Base-by-base conservation (phyloP, 2,888 invertebrate species). In the Hydriomena furcata region DNA sequence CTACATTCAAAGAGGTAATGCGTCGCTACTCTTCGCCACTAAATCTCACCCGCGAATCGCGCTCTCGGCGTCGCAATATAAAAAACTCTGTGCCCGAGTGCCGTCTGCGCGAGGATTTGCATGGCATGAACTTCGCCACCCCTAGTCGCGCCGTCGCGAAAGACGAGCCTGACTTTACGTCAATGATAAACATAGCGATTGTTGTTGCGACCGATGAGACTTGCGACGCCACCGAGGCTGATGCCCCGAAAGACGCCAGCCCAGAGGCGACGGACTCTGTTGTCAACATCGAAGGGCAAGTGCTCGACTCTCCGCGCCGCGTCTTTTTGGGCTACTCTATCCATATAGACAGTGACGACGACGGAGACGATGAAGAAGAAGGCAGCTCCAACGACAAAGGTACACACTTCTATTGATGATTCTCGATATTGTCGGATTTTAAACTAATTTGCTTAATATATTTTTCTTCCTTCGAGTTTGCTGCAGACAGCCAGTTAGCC, bases 21-120 rank as follows among this genome's bases (percentile, higher is more conserved):
- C 71, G 80, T 1, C 75, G 86, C 0, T 79, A 83, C 52, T 92
- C 84, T 52, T 92, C 82, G 1, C 86, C 90, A 4, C 72, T 88
- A 0, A 88, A 87, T 50, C 66, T 90, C 5, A 82, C 83, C 60
- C 81, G 82, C 60, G 83, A 85, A 32, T 54, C 65, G 0, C 78
- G 70, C 38, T 71, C 63, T 36, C 77, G 70, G 41, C 61, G 69
- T 11, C 73, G 69, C 5, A 79, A 84, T 8, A 68, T 82, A 54
- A 82, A 82, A 44, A 11, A 2, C 8, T 28, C 38, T 7, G 10
- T 40, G 10, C 3, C 38, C 4, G 38, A 40, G 11, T 1, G n/a
- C n/a, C 11, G 7, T 12, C 24, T 36, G 1, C 34, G 34, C 20
- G 32, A 32, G 6, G 32, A 32, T 3, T 8, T 32, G 5, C 17